Evolutionary conservation across 2,797 vertebrate genomes (phyloP).

Genomic region (Acanthornis magna): DNA sequence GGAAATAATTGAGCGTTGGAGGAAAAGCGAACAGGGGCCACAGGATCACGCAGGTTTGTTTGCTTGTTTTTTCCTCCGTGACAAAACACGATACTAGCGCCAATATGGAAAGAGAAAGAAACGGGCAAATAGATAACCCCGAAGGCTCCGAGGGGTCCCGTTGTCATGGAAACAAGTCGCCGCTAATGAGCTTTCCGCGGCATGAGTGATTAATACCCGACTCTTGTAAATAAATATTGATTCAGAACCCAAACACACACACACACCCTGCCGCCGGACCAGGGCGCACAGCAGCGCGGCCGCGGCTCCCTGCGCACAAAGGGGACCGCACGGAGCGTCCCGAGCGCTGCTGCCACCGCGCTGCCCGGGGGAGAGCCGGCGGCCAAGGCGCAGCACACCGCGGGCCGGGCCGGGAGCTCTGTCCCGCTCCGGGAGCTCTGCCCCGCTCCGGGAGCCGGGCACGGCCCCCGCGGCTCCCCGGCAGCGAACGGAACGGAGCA

Average conservation of each 20-base stretch:
- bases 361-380: background rate
- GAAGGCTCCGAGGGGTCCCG: conserved; percentile 47
- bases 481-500: background rate
- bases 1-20: background rate
- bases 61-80: background rate
- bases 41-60: background rate
- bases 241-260: background rate
- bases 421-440: background rate
- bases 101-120: background rate
- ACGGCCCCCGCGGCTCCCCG: background rate
- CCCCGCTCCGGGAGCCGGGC: background rate
- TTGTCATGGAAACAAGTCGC: conserved; percentile 64
- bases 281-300: background rate
- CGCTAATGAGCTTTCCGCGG: conserved; percentile 45
- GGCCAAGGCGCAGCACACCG: background rate
- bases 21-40: background rate
- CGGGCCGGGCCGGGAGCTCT: background rate
- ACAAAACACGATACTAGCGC: background rate
- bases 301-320: background rate
- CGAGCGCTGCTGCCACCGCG: background rate
- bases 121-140: background rate
- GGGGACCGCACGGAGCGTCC: conserved; percentile 10
- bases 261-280: background rate
- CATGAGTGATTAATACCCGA: conserved; percentile 1
- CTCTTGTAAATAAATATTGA: conserved; percentile 1